Conservation (phyloP, 2,113 vertebrate genomes). For the Pampusana beccarii region DNA sequence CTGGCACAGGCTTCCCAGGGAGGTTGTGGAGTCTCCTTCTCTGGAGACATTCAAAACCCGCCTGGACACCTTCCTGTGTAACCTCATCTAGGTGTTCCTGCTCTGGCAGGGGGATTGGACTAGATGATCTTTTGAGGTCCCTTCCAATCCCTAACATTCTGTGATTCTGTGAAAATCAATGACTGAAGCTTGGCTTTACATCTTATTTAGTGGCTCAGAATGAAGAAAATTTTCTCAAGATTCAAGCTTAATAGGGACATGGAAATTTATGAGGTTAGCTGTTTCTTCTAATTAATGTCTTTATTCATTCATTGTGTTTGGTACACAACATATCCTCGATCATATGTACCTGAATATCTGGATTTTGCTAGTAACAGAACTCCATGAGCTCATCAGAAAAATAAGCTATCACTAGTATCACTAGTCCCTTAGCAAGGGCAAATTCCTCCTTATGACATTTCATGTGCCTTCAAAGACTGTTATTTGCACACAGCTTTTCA, state of each 20-base stretch:
- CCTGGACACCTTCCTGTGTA: too few relatives aligned
- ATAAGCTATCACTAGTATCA: background rate
- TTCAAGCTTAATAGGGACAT: background rate
- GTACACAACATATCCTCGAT: background rate
- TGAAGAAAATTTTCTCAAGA: background rate
- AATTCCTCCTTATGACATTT: background rate
- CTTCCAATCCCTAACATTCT: too few relatives aligned
- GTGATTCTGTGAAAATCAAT: too few relatives aligned
- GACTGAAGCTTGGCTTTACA: background rate
- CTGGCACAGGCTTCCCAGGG: too few relatives aligned
- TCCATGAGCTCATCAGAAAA: background rate
- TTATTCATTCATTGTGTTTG: background rate
- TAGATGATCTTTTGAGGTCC: too few relatives aligned
- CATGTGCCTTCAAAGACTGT: background rate
- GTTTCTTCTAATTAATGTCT: background rate
- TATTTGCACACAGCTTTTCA: background rate
- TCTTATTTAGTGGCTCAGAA: background rate
- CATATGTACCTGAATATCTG: background rate
- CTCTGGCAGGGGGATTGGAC: too few relatives aligned
- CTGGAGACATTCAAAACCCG: too few relatives aligned
- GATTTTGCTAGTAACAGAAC: background rate
- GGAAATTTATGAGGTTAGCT: background rate
- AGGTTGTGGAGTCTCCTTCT: too few relatives aligned
- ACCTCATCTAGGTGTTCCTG: too few relatives aligned
- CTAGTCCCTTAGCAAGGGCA: background rate